Base-by-base conservation (phyloP, 2,888 invertebrate species). In the Entomobrya multifasciata region DNA sequence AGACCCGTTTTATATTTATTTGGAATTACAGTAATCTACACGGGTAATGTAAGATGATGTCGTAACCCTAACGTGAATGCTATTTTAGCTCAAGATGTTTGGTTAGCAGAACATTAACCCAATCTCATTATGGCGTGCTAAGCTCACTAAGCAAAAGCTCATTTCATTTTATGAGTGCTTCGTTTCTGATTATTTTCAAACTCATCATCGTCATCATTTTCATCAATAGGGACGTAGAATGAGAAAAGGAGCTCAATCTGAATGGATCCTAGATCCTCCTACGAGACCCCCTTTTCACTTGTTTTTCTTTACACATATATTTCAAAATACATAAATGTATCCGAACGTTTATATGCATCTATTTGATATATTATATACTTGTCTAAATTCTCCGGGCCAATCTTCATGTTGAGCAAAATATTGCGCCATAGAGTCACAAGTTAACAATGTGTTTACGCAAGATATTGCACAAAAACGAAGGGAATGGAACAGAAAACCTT, bases 71-170 rank as follows among this genome's bases (percentile, higher is more conserved):
- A 5, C 10, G n/a, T n/a, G 4, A n/a, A 36, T 20, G 67, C 44
- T 44, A 17, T 41, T 67, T 20, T 67, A n/a, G n/a, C 65, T 44
- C 44, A 67, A 44, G 20, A 55, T 74, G 74, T 74, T 74, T 74
- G 55, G 30, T 30, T 74, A 30, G 55, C 55, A 74, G 74, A 74
- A 74, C 74, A 74, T 74, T 74, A 74, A 74, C 74, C 74, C 55
- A 55, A 74, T 74, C 74, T 74, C 17, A 22, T 74, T 30, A 74
- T 74, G 74, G 36, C 52, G 74, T 55, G 74, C 74, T 55, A 74
- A 36, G 36, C 8, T 36, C n/a, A n/a, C n/a, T n/a, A n/a, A n/a
- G n/a, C n/a, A 36, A 6, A 52, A 67, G 74, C 74, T 52, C 55
- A 36, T 55, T 74, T 74, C 55, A 41, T 20, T 44, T n/a, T 27